Conservation (phyloP, 2,888 invertebrate genomes). For the Geotrupes spiniger region DNA sequence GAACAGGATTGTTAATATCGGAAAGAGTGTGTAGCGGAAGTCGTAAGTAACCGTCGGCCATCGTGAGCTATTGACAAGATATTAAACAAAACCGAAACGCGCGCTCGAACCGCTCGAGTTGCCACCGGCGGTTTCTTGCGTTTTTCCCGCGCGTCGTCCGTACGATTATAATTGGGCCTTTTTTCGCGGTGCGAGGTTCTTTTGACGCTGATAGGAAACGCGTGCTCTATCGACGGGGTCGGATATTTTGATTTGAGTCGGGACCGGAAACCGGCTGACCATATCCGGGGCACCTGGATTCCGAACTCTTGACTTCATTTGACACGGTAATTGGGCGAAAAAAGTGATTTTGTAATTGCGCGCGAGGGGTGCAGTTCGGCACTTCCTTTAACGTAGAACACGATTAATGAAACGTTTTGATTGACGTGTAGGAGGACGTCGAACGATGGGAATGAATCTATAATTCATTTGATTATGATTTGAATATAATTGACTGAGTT, state of each 20-base stretch:
- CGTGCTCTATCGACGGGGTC: not conserved
- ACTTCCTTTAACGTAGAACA: conserved; percentile 1
- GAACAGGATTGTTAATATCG: conserved; percentile 16
- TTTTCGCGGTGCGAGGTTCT: conserved; percentile 1
- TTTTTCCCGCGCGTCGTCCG: not conserved
- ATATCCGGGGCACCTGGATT: conserved; percentile 38
- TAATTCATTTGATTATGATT: too few species aligned
- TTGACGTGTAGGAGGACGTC: too few species aligned
- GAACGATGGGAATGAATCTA: too few species aligned
- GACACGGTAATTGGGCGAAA: conserved; percentile 27
- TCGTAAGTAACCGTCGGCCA: conserved; percentile 27
- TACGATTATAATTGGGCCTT: not conserved
- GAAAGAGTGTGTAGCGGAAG: conserved; percentile 20
- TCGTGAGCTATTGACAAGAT: conserved; percentile 30
- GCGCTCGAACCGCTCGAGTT: conserved; percentile 2
- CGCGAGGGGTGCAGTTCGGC: not conserved
- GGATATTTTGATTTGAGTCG: conserved; percentile 31
- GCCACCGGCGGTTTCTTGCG: not conserved
- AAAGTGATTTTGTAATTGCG: conserved; percentile 26
- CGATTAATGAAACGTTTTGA: too few species aligned
- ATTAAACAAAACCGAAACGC: not conserved
- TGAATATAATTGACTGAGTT: too few species aligned
- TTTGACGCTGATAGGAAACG: conserved; percentile 1
- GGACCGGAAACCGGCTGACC: conserved; percentile 43
- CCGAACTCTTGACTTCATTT: conserved; percentile 27